Evolutionary conservation across 2,888 invertebrate species (phyloP).

Genomic region (Terebella lapidaria): DNA sequence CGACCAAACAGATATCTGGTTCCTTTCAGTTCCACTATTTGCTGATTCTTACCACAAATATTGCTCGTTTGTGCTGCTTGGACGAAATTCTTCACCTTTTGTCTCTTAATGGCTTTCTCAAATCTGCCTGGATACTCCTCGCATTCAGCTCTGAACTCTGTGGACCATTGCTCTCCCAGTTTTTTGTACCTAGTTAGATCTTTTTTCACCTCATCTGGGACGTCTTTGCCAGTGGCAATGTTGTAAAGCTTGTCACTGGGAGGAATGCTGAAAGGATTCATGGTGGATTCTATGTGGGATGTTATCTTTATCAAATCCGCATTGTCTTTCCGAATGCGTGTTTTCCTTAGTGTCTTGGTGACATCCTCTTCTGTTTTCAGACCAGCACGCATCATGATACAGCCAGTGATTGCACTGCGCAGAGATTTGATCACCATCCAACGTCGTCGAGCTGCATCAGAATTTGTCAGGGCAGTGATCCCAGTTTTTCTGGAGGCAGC

Average conservation of each 20-base stretch:
- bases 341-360: conserved; percentile 2
- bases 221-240: neutral
- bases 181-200: neutral
- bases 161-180: neutral
- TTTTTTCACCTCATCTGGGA: neutral
- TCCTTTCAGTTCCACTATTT: neutral
- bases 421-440: conserved; percentile 1
- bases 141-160: neutral
- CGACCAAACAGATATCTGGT: neutral
- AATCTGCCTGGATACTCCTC: too few relatives aligned
- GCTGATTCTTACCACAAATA: neutral
- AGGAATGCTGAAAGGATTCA: conserved; percentile 9
- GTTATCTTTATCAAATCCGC: conserved; percentile 13
- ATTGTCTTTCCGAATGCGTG: conserved; percentile 2
- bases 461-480: conserved; percentile 13
- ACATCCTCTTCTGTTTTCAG: conserved; percentile 6
- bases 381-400: conserved; percentile 8
- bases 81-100: neutral
- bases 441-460: conserved; percentile 3
- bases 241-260: neutral
- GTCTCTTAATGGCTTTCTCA: neutral
- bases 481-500: conserved; percentile 18
- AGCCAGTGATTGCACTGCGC: conserved; percentile 8
- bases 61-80: neutral
- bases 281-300: conserved; percentile 6